These are phyloP conservation scores for Xyrauchen texanus DNA, from an alignment of 2,113 vertebrate species.

Conservation along the genomic window DNA sequence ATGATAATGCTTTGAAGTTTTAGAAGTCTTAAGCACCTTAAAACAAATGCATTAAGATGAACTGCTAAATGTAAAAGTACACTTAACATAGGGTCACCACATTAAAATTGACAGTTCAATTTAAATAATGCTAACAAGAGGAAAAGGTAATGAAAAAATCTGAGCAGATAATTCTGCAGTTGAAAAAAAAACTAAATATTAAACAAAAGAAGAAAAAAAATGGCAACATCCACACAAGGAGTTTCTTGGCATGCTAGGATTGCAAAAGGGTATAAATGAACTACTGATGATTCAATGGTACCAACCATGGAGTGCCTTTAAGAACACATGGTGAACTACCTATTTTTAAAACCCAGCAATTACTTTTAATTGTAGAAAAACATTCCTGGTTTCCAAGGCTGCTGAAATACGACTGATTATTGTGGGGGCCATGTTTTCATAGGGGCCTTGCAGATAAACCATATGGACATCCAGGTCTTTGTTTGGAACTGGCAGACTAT, in stretches of 20 bases:
- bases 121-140: conserved; percentile 4
- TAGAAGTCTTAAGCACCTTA: neutral
- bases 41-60: neutral
- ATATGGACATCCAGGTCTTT: conserved; percentile 40
- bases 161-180: neutral
- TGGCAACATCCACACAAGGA: too few species aligned
- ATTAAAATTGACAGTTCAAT: conserved; percentile 19
- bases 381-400: conserved; percentile 52
- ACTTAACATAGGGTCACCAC: conserved; percentile 15
- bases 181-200: neutral
- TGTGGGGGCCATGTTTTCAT: conserved; percentile 60
- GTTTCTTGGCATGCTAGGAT: neutral
- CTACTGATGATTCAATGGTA: neutral
- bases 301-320: neutral
- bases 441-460: conserved; percentile 56
- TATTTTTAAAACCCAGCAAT: conserved; percentile 72
- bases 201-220: too few species aligned
- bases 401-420: conserved; percentile 41
- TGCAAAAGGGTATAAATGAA: neutral
- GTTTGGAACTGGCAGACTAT: conserved; percentile 16
- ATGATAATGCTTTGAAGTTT: conserved; percentile 4
- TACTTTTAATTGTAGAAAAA: conserved; percentile 74
- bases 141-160: conserved; percentile 6
- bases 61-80: conserved; percentile 1
- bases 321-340: conserved; percentile 24